These are phyloP conservation scores for Lobophora halterata DNA, from an alignment of 2,888 invertebrate species.

Conservation along the genomic window DNA sequence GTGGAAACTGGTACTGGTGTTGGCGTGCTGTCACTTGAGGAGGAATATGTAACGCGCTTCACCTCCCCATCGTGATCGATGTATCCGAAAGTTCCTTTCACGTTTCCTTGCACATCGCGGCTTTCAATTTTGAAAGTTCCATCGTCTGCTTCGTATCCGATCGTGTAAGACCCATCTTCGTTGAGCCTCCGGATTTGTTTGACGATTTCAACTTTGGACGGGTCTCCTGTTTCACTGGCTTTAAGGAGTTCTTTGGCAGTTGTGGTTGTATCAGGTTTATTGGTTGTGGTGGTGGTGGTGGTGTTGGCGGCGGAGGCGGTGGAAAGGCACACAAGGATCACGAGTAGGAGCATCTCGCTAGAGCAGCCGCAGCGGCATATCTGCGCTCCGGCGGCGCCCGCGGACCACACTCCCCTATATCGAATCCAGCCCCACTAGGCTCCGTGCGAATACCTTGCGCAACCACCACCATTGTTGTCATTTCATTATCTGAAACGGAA, in stretches of 20 bases:
- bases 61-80: conserved; percentile 88
- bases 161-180: conserved; percentile 91
- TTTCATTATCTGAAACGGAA: conserved; percentile 80
- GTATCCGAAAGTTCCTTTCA: conserved; percentile 92
- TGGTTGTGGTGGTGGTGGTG: conserved; percentile 46
- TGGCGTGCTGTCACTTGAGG: conserved; percentile 74
- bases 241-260: conserved; percentile 78
- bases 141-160: conserved; percentile 92
- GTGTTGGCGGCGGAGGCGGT: conserved; percentile 41
- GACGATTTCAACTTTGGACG: conserved; percentile 87
- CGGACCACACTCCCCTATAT: conserved; percentile 67
- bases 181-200: conserved; percentile 91
- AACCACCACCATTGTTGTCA: conserved; percentile 75
- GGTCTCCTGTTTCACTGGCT: conserved; percentile 84
- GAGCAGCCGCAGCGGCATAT: conserved; percentile 66
- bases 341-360: conserved; percentile 67
- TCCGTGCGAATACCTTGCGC: conserved; percentile 72
- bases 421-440: conserved; percentile 76
- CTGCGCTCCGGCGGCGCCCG: conserved; percentile 68
- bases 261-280: conserved; percentile 55
- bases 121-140: conserved; percentile 93
- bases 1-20: conserved; percentile 61
- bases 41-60: conserved; percentile 88
- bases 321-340: conserved; percentile 59
- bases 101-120: conserved; percentile 88